phyloP scores from a whole-genome alignment of 2,797 vertebrate species.

The Sebastes oblongus region DNA sequence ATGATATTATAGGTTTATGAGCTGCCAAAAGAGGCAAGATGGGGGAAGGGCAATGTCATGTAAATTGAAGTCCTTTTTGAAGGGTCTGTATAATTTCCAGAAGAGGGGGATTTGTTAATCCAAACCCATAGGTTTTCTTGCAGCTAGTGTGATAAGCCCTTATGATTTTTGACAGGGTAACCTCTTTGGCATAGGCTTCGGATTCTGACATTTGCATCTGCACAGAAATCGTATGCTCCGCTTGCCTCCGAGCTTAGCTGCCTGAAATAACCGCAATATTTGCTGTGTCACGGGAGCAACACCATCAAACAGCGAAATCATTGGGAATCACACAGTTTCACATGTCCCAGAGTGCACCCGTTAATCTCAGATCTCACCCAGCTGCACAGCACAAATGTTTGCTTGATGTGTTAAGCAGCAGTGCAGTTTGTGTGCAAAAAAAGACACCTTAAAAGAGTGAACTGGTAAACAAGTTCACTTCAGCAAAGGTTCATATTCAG shows the following conservation, averaged over 20 bases:
- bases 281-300: slow-evolving; percentile 63
- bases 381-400: slow-evolving; percentile 4
- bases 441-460: slow-evolving; percentile 29
- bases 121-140: slow-evolving; percentile 29
- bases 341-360: slow-evolving; percentile 33
- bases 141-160: slow-evolving; percentile 14
- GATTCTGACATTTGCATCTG: slow-evolving; percentile 23
- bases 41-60: slow-evolving; percentile 28
- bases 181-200: slow-evolving; percentile 24
- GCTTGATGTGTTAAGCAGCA: slow-evolving; percentile 7
- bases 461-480: slow-evolving; percentile 63
- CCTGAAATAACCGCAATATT: slow-evolving; percentile 39
- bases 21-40: slow-evolving; percentile 2
- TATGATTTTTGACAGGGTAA: slow-evolving; percentile 35
- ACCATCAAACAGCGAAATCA: slow-evolving; percentile 40
- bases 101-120: slow-evolving; percentile 37
- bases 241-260: slow-evolving; percentile 7
- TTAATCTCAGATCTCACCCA: slow-evolving; percentile 25
- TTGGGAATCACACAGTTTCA: slow-evolving; percentile 23
- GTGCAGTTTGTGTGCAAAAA: slow-evolving; percentile 29
- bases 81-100: slow-evolving; percentile 39
- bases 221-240: not conserved
- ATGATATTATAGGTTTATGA: slow-evolving; percentile 25
- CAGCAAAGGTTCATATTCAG: slow-evolving; percentile 66
- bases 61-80: slow-evolving; percentile 42